These are phyloP conservation scores for Steatornis caripensis DNA, from an alignment of 2,113 vertebrate genomes.

Conservation along the genomic window DNA sequence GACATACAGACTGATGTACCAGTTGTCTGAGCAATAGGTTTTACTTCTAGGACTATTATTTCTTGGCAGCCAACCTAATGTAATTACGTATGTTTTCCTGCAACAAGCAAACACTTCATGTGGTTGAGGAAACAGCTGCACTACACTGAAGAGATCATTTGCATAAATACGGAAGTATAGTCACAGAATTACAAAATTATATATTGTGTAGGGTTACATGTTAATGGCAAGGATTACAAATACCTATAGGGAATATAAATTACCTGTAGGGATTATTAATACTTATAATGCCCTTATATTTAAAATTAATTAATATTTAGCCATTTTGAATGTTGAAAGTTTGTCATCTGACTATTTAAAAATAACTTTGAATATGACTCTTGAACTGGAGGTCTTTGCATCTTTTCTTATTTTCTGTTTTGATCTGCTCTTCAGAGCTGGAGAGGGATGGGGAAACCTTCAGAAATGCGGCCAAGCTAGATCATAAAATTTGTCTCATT, in stretches of 20 bases:
- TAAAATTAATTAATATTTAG: neutral
- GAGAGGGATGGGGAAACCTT: neutral
- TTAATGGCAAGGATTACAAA: neutral
- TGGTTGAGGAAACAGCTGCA: conserved; percentile 55
- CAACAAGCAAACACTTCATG: conserved; percentile 51
- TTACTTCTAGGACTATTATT: conserved; percentile 56
- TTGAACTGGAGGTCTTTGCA: neutral
- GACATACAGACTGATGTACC: neutral
- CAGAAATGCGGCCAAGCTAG: neutral
- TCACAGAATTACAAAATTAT: conserved; percentile 4
- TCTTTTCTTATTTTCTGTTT: neutral
- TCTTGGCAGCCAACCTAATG: conserved; percentile 59
- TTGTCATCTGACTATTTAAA: neutral
- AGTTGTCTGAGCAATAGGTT: conserved; percentile 52
- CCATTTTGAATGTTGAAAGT: neutral
- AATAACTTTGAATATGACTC: neutral
- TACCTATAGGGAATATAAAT: neutral
- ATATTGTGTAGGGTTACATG: neutral
- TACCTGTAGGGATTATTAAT: neutral
- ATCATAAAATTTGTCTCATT: neutral
- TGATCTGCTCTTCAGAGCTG: neutral
- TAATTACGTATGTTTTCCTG: conserved; percentile 56
- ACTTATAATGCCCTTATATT: neutral
- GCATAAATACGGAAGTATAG: conserved; percentile 1
- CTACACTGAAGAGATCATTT: neutral